Percentiles rank a stretch among this genome's conserved stretches.
phyloP scores from a whole-genome alignment of 2,113 vertebrate genomes.

The Rallus limicola region DNA sequence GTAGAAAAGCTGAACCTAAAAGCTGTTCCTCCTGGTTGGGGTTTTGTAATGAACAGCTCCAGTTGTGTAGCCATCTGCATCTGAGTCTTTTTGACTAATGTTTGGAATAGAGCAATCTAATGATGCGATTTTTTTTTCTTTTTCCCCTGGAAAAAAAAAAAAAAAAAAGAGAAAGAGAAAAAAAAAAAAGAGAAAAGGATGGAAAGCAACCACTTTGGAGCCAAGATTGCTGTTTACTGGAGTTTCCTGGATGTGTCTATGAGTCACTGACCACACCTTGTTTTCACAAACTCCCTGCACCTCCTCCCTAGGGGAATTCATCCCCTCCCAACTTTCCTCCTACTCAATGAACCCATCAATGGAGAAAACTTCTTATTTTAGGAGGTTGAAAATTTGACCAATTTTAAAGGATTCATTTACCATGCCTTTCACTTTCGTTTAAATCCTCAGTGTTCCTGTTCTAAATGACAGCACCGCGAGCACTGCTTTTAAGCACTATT shows the following conservation, averaged over 20 bases:
- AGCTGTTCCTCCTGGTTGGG: not conserved
- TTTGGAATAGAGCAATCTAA: not conserved
- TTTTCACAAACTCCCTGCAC: conserved; percentile 53
- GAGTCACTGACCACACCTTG: conserved; percentile 66
- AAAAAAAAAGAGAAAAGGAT: not conserved
- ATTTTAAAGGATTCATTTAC: conserved; percentile 73
- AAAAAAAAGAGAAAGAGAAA: not conserved
- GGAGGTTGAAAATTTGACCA: conserved; percentile 72
- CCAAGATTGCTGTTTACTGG: conserved; percentile 48
- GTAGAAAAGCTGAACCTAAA: conserved; percentile 13
- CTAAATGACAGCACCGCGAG: conserved; percentile 79
- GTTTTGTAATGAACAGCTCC: conserved; percentile 17
- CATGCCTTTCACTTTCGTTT: conserved; percentile 75
- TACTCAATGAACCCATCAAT: conserved; percentile 74
- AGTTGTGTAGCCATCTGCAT: not conserved
- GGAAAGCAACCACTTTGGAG: not conserved
- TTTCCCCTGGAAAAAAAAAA: not conserved
- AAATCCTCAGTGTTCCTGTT: conserved; percentile 72
- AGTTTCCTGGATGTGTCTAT: conserved; percentile 44
- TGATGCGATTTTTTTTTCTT: not conserved
- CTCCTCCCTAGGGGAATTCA: conserved; percentile 18
- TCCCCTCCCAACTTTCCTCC: conserved; percentile 56
- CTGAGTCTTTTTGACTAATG: not conserved
- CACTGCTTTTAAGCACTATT: conserved; percentile 78
- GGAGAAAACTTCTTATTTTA: conserved; percentile 72